These are phyloP conservation scores for Palythoa caribaeorum DNA, from an alignment of 92 coral and sea anemone genomes.

Conservation along the genomic window DNA sequence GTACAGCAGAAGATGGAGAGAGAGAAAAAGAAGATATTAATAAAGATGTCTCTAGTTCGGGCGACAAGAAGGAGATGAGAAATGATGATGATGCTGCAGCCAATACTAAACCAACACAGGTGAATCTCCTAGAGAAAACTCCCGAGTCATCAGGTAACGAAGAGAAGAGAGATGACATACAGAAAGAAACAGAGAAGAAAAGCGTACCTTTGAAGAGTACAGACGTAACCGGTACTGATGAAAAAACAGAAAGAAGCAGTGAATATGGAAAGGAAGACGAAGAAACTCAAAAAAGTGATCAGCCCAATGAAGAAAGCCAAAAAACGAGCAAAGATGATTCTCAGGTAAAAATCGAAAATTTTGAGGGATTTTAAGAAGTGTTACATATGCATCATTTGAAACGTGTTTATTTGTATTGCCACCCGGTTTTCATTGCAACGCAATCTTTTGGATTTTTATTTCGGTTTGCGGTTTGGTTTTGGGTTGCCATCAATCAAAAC, in stretches of 20 bases:
- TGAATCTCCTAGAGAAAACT: background rate
- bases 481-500: too few species aligned
- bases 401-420: too few species aligned
- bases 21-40: background rate
- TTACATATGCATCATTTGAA: too few species aligned
- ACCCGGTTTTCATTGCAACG: too few species aligned
- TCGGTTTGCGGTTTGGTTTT: too few species aligned
- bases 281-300: background rate
- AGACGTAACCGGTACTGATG: background rate
- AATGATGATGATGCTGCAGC: background rate
- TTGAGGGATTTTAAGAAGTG: too few species aligned
- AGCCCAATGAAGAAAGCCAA: background rate
- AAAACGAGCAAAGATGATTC: background rate
- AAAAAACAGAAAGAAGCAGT: background rate
- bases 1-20: background rate
- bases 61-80: background rate
- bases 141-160: too few species aligned
- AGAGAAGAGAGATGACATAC: background rate
- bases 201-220: background rate
- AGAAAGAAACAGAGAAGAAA: background rate
- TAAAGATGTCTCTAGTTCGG: background rate
- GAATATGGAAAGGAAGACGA: conserved; percentile 1
- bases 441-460: too few species aligned
- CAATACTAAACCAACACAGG: background rate
- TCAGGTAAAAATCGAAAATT: background rate